Evolutionary conservation across 2,888 invertebrate genomes (phyloP).

Genomic region (Parnassius orleans): DNA sequence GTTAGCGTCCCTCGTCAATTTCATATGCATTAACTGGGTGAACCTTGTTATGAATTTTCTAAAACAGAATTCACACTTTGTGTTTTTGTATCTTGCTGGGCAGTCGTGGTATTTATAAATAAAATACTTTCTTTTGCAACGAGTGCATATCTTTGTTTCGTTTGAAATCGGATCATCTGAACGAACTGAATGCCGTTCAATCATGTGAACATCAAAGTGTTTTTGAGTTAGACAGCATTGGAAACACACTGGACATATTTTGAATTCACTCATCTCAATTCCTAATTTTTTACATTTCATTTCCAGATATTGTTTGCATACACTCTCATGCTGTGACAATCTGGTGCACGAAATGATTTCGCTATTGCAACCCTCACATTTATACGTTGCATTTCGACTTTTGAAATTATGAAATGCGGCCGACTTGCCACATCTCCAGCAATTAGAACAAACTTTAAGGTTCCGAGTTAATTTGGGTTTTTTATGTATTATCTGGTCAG

Average conservation of each 20-base stretch:
- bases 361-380: background rate
- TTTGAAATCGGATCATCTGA: background rate
- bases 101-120: constrained; percentile 6
- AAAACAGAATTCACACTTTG: constrained; percentile 1
- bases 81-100: background rate
- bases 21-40: background rate
- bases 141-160: background rate
- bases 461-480: background rate
- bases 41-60: background rate
- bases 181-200: background rate
- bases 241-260: background rate
- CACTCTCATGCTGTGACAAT: background rate
- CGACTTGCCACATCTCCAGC: constrained; percentile 6
- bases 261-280: background rate
- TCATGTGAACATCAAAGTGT: background rate
- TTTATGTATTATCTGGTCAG: background rate
- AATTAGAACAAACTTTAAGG: background rate
- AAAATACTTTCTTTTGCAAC: background rate
- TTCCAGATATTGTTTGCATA: constrained; percentile 2
- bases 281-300: background rate
- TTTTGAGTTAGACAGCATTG: background rate
- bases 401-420: background rate
- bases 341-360: background rate
- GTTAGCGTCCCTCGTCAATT: background rate
- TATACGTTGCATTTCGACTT: background rate